Evolutionary conservation across 2,797 vertebrate species (phyloP), one percentile per base, ranked within the genome.

Genomic region (Bradypodion pumilum): DNA sequence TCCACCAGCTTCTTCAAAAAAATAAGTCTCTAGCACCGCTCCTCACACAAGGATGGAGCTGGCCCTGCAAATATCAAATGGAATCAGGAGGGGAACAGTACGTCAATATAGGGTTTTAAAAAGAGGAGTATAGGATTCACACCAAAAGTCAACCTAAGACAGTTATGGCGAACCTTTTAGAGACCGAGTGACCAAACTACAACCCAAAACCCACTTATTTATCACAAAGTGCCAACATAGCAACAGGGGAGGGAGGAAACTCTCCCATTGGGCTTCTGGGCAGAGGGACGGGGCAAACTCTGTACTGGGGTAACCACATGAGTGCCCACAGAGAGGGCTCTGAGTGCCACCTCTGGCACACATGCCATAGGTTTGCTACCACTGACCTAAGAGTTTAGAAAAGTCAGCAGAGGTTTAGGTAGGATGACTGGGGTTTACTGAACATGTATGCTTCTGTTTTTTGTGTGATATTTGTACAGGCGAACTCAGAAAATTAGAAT

Each of bases 1-100:
- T 90, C 85, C 76, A 89, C 87, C 74, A 59, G 84, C 77, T 91
- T 78, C 81, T 77, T 91, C 63, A 89, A 75, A 89, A 94, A 92
- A 94, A 85, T 42, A 92, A 37, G 83, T 91, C 81, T 87, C n/a
- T 85, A 90, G 49, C 62, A 87, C 68, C 90, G 52, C 13, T 87
- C 27, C 88, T 90, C 80, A 82, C 78, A 52, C 19, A 84, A 60
- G 16, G 32, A 13, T 74, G 8, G 44, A 9, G 37, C 84, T 81
- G 42, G 86, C 88, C 44, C 74, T 23, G 25, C 63, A 78, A 40
- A 60, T 74, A 68, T 78, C 85, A 86, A 4, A n/a, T 49, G 81
- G 82, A 15, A 81, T 82, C 76, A 42, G 56, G 21, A 66, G 63
- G n/a, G 35, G 7, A 35, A n/a, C 27, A 52, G 44, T 5, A 78